These are phyloP conservation scores for Nylanderia fulva DNA, from an alignment of 1,140 invertebrate genomes.

Conservation along the genomic window DNA sequence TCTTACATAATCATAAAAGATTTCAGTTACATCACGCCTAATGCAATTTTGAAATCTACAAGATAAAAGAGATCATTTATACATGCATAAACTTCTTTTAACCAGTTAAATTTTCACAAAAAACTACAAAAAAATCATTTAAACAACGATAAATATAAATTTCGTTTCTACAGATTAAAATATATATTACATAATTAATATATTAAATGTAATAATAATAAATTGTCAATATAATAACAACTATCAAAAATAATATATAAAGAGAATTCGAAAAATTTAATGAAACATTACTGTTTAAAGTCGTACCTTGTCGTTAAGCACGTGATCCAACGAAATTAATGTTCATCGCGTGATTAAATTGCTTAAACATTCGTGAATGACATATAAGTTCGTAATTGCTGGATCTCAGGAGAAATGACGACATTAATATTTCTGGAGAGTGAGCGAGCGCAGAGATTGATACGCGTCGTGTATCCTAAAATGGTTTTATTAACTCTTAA, in stretches of 20 bases:
- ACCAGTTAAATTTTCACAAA: background rate
- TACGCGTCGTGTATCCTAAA: slow-evolving; percentile 77
- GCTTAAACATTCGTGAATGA: background rate
- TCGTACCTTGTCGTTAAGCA: background rate
- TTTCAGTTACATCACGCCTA: background rate
- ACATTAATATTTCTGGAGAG: background rate
- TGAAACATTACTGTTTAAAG: background rate
- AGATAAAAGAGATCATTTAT: background rate
- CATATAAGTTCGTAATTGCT: background rate
- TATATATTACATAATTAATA: too few relatives aligned
- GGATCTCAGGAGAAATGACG: background rate
- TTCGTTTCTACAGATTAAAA: background rate
- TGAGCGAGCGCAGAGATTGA: background rate
- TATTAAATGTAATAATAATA: too few relatives aligned
- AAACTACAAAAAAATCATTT: background rate
- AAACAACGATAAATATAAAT: background rate
- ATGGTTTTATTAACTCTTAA: slow-evolving; percentile 84
- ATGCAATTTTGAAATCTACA: background rate
- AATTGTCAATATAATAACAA: background rate
- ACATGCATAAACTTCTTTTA: background rate
- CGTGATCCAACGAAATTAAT: background rate
- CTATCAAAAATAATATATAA: background rate
- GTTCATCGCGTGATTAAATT: slow-evolving; percentile 4
- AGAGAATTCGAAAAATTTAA: background rate
- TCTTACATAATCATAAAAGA: slow-evolving; percentile 35